These are phyloP conservation scores for Daphoenositta chrysoptera DNA, from an alignment of 2,113 vertebrate genomes.

Conservation along the genomic window DNA sequence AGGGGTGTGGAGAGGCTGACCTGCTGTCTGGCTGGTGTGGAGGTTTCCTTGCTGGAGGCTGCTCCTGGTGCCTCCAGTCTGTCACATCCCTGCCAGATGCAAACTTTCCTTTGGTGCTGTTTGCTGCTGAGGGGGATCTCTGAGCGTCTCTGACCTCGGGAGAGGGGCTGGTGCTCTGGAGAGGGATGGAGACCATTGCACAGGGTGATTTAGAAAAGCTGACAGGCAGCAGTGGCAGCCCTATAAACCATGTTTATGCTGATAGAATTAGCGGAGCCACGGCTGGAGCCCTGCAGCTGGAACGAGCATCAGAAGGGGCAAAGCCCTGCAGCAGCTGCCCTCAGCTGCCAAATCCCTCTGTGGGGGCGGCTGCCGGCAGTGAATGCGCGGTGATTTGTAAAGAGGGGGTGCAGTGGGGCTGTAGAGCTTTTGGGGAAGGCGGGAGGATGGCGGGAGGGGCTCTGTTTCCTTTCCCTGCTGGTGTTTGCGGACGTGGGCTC, in stretches of 20 bases:
- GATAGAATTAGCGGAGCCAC: slow-evolving; percentile 25
- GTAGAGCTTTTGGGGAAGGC: neutral
- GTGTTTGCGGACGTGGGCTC: accelerated
- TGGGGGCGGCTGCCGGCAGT: accelerated
- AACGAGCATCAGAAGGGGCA: neutral
- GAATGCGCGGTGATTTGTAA: neutral
- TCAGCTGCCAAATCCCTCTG: neutral
- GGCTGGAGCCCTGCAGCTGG: neutral
- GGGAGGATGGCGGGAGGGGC: accelerated
- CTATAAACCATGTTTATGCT: slow-evolving; percentile 59
- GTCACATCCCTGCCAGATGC: neutral
- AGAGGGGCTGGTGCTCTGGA: neutral
- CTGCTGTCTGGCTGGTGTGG: neutral
- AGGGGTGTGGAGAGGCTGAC: neutral
- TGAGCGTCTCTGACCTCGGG: neutral
- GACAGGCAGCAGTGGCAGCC: neutral
- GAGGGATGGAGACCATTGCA: neutral
- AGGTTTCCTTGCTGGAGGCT: neutral
- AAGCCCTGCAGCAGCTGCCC: neutral
- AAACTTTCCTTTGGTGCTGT: neutral
- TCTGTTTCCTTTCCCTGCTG: neutral
- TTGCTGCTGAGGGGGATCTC: neutral
- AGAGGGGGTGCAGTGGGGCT: neutral
- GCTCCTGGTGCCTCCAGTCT: neutral
- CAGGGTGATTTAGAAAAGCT: slow-evolving; percentile 49